Evolutionary conservation across 2,797 vertebrate genomes (phyloP).

Genomic region (Spinus pinus): DNA sequence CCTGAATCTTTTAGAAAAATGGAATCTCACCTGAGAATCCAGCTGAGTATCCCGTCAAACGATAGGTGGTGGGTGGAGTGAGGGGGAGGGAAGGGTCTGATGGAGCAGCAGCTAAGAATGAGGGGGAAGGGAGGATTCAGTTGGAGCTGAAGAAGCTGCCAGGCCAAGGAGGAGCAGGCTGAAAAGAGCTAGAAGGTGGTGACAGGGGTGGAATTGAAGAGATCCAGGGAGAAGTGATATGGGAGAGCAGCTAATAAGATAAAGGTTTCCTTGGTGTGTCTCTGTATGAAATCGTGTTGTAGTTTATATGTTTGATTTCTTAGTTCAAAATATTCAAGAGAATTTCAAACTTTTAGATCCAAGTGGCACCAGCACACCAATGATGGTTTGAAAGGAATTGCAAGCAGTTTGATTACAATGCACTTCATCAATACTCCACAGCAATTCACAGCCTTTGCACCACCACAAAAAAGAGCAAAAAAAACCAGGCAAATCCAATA

Average conservation of each 20-base stretch:
- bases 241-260: constrained; percentile 19
- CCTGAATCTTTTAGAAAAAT: constrained; percentile 35
- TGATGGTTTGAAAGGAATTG: neutral
- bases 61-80: constrained; percentile 33
- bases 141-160: constrained; percentile 55
- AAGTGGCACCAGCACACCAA: neutral
- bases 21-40: constrained; percentile 70
- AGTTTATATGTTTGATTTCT: neutral
- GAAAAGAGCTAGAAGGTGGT: constrained; percentile 59
- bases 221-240: neutral
- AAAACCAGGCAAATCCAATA: neutral
- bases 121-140: constrained; percentile 61
- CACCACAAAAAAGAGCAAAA: neutral
- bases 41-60: constrained; percentile 52
- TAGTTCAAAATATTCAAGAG: neutral
- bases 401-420: neutral
- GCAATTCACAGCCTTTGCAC: neutral
- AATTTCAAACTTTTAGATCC: neutral
- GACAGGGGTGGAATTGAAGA: constrained; percentile 15
- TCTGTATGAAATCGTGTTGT: neutral
- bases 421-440: neutral
- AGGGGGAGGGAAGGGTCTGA: constrained; percentile 59
- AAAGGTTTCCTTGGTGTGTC: neutral
- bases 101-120: constrained; percentile 67
- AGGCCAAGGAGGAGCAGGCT: constrained; percentile 48